These are phyloP conservation scores for Ascidia mentula DNA, from an alignment of 23 tunicate genomes.

Conservation along the genomic window DNA sequence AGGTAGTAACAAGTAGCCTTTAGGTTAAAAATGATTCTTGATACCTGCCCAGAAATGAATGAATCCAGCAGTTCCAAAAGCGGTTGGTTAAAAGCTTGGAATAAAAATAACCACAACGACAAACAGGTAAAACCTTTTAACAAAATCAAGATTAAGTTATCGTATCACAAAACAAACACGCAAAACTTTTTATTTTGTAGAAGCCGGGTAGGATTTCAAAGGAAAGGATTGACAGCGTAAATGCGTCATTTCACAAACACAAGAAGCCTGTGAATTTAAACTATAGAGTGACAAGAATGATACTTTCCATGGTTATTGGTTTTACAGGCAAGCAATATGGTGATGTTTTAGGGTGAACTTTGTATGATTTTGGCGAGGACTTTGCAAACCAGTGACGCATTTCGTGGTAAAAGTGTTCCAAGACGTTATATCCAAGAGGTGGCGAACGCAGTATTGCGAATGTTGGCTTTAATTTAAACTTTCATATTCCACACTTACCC, in stretches of 20 bases:
- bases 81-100: neutral
- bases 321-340: slow-evolving; percentile 64
- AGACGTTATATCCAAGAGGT: too few relatives aligned
- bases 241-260: neutral
- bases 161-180: neutral
- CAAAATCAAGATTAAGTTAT: too few relatives aligned
- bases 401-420: too few relatives aligned
- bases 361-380: too few relatives aligned
- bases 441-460: too few relatives aligned
- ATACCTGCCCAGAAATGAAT: slow-evolving; percentile 45
- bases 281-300: slow-evolving; percentile 54
- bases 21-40: slow-evolving; percentile 43
- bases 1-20: too few relatives aligned
- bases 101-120: neutral
- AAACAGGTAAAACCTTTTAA: neutral
- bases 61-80: neutral
- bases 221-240: neutral
- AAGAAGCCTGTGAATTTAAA: slow-evolving; percentile 12
- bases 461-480: too few relatives aligned
- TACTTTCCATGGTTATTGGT: slow-evolving; percentile 57
- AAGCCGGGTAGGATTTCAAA: neutral
- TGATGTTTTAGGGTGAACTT: too few relatives aligned
- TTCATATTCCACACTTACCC: too few relatives aligned
- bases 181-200: neutral
- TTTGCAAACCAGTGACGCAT: too few relatives aligned